Percentiles rank a stretch among this genome's conserved stretches.
These are phyloP conservation scores for Colletes latitarsis DNA, from an alignment of 1,140 invertebrate species.

Conservation along the genomic window DNA sequence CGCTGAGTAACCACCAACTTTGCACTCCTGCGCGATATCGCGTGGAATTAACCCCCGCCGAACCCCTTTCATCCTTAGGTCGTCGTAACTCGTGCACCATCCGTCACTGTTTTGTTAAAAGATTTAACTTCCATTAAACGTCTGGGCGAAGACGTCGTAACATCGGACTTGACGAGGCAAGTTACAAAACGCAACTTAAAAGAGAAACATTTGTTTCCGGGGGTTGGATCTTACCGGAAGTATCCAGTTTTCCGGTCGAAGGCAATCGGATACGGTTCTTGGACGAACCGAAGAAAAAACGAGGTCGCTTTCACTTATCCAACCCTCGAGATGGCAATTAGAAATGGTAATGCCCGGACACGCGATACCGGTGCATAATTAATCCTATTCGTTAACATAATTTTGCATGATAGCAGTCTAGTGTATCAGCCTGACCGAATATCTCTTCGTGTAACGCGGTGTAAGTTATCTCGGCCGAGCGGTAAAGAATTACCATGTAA, in stretches of 20 bases:
- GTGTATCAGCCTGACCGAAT: conserved; percentile 23
- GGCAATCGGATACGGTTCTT: too few species aligned
- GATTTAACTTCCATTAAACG: too few species aligned
- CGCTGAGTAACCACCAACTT: too few species aligned
- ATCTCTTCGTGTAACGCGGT: conserved; percentile 27
- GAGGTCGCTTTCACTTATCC: conserved; percentile 12
- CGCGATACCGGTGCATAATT: conserved; percentile 37
- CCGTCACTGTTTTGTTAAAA: too few species aligned
- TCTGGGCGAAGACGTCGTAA: too few species aligned
- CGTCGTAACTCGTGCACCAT: too few species aligned
- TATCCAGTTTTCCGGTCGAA: conserved; percentile 2
- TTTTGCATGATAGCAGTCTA: conserved; percentile 34
- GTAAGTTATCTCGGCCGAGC: conserved; percentile 50
- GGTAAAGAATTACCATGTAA: conserved; percentile 59
- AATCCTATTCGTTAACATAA: conserved; percentile 48
- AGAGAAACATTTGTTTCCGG: too few species aligned
- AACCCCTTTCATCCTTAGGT: too few species aligned
- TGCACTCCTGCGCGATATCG: too few species aligned
- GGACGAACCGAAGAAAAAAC: neutral
- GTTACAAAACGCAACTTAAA: too few species aligned
- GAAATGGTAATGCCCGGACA: conserved; percentile 24
- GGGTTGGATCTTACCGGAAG: neutral
- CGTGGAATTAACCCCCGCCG: too few species aligned
- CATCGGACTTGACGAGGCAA: too few species aligned
- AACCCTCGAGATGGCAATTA: conserved; percentile 12